These are phyloP conservation scores for Paramuricea clavata DNA, from an alignment of 92 coral and sea anemone species.

Conservation along the genomic window DNA sequence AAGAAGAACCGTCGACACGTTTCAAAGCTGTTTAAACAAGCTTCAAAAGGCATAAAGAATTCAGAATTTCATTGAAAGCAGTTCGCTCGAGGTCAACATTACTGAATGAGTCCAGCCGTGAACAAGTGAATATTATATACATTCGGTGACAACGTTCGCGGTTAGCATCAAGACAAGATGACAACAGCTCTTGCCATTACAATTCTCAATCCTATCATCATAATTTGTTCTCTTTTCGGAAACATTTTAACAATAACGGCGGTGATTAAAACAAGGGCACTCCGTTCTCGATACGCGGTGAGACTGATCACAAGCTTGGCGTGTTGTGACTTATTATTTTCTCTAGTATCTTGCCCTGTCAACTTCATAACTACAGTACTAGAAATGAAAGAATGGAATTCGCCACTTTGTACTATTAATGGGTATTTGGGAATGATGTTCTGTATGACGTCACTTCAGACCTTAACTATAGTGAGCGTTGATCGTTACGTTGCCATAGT, in stretches of 20 bases:
- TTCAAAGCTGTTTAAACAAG: too few species aligned
- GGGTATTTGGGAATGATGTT: constrained; percentile 27
- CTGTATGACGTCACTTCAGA: constrained; percentile 24
- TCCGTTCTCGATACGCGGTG: constrained; percentile 19
- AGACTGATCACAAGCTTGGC: constrained; percentile 31
- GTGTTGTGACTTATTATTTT: constrained; percentile 21
- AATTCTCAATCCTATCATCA: background rate
- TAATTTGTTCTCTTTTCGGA: constrained; percentile 4
- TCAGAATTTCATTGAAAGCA: too few species aligned
- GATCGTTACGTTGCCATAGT: constrained; percentile 46
- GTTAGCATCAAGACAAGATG: background rate
- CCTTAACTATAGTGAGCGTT: constrained; percentile 35
- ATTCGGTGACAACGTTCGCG: background rate
- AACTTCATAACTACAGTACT: constrained; percentile 23
- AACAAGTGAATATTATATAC: background rate
- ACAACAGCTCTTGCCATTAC: background rate
- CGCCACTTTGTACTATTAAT: background rate
- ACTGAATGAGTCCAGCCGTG: too few species aligned
- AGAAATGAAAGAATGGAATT: background rate
- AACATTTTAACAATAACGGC: constrained; percentile 36
- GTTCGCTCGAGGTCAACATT: too few species aligned
- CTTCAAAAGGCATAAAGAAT: too few species aligned
- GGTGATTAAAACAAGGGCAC: constrained; percentile 26
- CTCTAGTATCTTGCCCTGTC: constrained; percentile 15
- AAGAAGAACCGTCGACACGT: too few species aligned